Conservation (phyloP, 2,113 vertebrate genomes). For the Prunella fulvescens region DNA sequence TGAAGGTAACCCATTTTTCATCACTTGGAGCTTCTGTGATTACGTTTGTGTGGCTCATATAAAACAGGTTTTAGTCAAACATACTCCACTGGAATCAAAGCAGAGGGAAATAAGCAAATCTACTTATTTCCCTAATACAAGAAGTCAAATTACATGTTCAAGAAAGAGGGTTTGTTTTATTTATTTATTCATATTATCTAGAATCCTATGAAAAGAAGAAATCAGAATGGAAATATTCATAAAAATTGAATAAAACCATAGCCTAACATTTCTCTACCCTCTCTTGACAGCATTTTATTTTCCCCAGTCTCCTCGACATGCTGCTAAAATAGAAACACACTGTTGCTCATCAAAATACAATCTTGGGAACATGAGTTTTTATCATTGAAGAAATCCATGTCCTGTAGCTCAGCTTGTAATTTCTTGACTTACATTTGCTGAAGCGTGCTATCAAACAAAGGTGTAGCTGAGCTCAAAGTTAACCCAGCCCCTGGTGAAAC, state of each 20-base stretch:
- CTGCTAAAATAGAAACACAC: background rate
- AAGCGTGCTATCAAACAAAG: accelerated
- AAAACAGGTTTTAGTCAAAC: background rate
- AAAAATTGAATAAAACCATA: background rate
- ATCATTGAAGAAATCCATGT: background rate
- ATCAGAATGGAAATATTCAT: background rate
- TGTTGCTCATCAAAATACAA: background rate
- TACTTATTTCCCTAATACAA: background rate
- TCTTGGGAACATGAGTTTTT: background rate
- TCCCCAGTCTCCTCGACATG: background rate
- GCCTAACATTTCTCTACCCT: background rate
- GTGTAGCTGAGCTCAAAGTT: background rate
- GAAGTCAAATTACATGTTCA: background rate
- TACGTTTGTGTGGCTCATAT: background rate
- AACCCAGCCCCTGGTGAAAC: background rate
- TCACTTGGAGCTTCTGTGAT: background rate
- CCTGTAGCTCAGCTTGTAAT: background rate
- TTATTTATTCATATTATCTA: background rate
- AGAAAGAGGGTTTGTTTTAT: background rate
- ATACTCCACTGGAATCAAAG: background rate
- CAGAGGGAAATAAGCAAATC: background rate
- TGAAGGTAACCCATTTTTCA: background rate
- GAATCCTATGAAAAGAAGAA: background rate
- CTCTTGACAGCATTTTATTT: background rate
- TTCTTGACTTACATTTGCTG: background rate